Percentiles rank a stretch among this genome's conserved stretches.
These are phyloP conservation scores for Teleogryllus occipitalis DNA, from an alignment of 1,140 invertebrate species.

Conservation along the genomic window DNA sequence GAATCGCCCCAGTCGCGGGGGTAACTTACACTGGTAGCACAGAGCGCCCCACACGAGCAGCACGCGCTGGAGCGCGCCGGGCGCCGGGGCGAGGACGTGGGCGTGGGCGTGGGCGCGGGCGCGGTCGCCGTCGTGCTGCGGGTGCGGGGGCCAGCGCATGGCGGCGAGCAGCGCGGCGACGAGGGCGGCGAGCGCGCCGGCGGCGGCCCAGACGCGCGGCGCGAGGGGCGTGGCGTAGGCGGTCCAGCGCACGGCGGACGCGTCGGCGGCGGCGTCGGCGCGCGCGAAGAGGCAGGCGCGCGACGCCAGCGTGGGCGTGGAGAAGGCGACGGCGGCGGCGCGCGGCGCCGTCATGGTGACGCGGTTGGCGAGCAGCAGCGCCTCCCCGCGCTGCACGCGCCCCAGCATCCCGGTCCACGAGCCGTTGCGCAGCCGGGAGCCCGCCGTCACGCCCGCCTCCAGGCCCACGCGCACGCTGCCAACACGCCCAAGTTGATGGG, in stretches of 20 bases:
- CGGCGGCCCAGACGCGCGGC: background rate
- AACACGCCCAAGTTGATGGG: too few species aligned
- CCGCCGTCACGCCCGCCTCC: background rate
- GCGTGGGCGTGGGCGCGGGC: too few species aligned
- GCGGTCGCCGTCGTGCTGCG: background rate
- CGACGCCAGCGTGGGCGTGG: conserved; percentile 19
- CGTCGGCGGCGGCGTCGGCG: background rate
- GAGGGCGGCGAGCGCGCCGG: background rate
- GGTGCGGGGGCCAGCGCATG: background rate
- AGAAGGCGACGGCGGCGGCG: conserved; percentile 29
- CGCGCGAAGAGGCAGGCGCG: background rate
- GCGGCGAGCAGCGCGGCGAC: background rate
- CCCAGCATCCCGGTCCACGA: conserved; percentile 32
- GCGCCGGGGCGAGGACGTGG: too few species aligned
- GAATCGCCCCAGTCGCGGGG: too few species aligned
- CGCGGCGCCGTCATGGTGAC: conserved; percentile 29
- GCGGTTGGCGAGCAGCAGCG: conserved; percentile 29
- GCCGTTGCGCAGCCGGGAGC: conserved; percentile 7
- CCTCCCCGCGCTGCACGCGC: conserved; percentile 22
- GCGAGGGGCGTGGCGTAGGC: background rate
- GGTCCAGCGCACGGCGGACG: background rate
- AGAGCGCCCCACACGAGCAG: too few species aligned
- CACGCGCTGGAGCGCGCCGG: too few species aligned
- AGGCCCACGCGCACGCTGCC: background rate
- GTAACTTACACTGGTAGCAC: too few species aligned